A percentile compares a stretch with the other conserved stretches of the same genome.
phyloP scores from a whole-genome alignment of 23 tunicate species.

The Styela clava region DNA sequence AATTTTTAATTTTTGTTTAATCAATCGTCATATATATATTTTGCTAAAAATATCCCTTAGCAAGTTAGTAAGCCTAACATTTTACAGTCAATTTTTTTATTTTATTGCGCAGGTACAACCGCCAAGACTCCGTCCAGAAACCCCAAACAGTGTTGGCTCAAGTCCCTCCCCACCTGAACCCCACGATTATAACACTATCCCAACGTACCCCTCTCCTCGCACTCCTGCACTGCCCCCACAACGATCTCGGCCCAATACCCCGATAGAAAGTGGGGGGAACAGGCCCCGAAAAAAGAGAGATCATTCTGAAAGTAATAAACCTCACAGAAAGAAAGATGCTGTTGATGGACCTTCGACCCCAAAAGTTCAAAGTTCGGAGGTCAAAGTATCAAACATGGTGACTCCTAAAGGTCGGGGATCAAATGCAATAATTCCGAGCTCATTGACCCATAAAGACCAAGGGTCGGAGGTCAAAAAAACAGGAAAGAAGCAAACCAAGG shows the following conservation, averaged over 20 bases:
- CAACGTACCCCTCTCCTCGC: background rate
- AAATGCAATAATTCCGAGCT: background rate
- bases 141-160: conserved; percentile 29
- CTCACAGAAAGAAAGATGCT: background rate
- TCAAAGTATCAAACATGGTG: background rate
- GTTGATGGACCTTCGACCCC: background rate
- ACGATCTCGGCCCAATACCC: conserved; percentile 11
- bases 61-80: too few species aligned
- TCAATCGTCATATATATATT: too few species aligned
- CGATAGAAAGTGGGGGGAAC: background rate
- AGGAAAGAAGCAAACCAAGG: background rate
- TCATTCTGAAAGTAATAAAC: background rate
- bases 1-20: too few species aligned
- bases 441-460: background rate
- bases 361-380: background rate
- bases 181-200: background rate
- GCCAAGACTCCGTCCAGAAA: conserved; percentile 22
- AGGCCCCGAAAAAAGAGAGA: background rate
- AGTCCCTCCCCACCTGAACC: conserved; percentile 34
- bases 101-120: background rate
- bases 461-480: background rate
- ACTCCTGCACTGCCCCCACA: background rate
- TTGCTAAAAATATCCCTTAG: too few species aligned
- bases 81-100: too few species aligned
- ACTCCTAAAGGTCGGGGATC: background rate